Base-by-base conservation (phyloP, 2,113 vertebrate genomes). In the Scomber colias region DNA sequence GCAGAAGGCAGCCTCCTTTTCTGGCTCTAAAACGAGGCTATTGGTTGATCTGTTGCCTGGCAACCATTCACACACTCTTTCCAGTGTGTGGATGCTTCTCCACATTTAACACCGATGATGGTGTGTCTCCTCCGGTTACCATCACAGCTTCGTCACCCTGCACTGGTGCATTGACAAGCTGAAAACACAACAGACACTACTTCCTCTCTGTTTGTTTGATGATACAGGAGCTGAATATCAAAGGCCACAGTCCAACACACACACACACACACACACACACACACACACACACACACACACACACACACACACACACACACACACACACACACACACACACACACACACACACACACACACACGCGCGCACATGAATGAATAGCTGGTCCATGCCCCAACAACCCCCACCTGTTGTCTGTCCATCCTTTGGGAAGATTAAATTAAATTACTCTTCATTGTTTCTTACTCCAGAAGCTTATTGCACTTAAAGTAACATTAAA, bases 31-130 rank as follows among this genome's bases (percentile, higher is more conserved):
- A 84, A 48, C 40, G 65, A 77, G 83, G 83, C 82, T 87, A 77
- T 77, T 83, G 86, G 24, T 27, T 27, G 24, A 27, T 27, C 75
- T 92, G 92, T 93, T 93, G 89, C 92, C 87, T 81, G 60, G 92
- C 87, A 91, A 93, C 90, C 87, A 79, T 83, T 91, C 82, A 89
- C 87, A 83, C 87, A 79, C 79, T 79, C 50, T 61, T 44, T 55
- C 24, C 53, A 46, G 59, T 77, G 65, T 76, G 71, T 45, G 19
- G 30, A 27, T 27, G 24, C 24, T 27, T 27, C 24, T 27, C 24
- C 24, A 27, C 24, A 71, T 75, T 72, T 84, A 70, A 40, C 55
- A 15, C 51, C 19, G 54, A 63, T 79, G 75, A 83, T 83, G 75
- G 76, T 79, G 68, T 68, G 69, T 82, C 77, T 82, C 21, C 65